phyloP scores from a whole-genome alignment of 2,888 invertebrate genomes.

The Sinohyriopsis cumingii region DNA sequence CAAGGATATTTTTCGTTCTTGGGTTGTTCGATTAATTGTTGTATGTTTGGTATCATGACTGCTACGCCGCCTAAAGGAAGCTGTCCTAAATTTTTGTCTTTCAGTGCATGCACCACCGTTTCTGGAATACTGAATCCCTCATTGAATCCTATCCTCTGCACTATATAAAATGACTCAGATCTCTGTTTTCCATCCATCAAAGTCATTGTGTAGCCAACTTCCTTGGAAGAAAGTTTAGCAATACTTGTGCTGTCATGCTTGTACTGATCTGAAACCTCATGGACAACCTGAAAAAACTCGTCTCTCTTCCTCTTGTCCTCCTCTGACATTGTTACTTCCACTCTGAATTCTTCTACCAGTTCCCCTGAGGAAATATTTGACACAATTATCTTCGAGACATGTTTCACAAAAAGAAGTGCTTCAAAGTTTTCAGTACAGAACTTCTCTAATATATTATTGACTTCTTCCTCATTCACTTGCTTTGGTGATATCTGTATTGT shows the following conservation, averaged over 20 bases:
- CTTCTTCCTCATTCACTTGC: slow-evolving; percentile 5
- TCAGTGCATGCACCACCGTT: slow-evolving; percentile 36
- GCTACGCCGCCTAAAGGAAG: slow-evolving; percentile 55
- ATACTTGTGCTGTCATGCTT: slow-evolving; percentile 35
- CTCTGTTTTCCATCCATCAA: slow-evolving; percentile 14
- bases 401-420: slow-evolving; percentile 14
- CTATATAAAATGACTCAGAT: slow-evolving; percentile 21
- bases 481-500: slow-evolving; percentile 43
- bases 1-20: slow-evolving; percentile 5
- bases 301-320: slow-evolving; percentile 9
- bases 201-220: slow-evolving; percentile 18
- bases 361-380: no score
- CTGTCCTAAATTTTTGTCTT: slow-evolving; percentile 42
- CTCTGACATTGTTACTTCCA: slow-evolving; percentile 9
- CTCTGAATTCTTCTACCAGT: no score
- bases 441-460: slow-evolving; percentile 10
- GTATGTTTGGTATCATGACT: slow-evolving; percentile 48
- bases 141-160: slow-evolving; percentile 31
- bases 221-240: not conserved
- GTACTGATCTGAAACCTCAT: slow-evolving; percentile 45
- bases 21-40: slow-evolving; percentile 39
- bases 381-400: slow-evolving; percentile 25
- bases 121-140: slow-evolving; percentile 35
- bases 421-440: slow-evolving; percentile 22
- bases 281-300: slow-evolving; percentile 10